Evolutionary conservation across 2,888 invertebrate species (phyloP).

Genomic region (Arctia plantaginis): DNA sequence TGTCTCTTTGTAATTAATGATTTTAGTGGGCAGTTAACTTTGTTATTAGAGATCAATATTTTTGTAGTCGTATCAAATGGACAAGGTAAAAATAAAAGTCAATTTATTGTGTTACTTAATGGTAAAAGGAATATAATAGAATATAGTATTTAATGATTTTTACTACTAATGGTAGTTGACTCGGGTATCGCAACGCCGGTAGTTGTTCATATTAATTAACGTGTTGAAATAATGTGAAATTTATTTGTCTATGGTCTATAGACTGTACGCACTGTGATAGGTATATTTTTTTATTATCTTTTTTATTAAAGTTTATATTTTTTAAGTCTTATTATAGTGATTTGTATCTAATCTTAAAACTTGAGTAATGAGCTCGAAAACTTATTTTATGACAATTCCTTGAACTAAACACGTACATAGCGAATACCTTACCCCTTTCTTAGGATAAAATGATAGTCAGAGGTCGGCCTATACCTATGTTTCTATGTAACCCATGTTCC

Average conservation of each 20-base stretch:
- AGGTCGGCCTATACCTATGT: not conserved
- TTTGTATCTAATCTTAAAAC: not conserved
- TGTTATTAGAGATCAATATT: not conserved
- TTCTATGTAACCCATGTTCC: not conserved
- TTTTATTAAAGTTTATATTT: not conserved
- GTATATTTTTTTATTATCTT: not conserved
- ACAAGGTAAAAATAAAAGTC: not conserved
- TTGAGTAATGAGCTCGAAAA: too few relatives aligned
- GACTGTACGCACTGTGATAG: not conserved
- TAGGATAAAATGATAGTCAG: not conserved
- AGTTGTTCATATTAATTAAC: not conserved
- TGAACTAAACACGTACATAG: too few relatives aligned
- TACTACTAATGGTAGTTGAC: not conserved
- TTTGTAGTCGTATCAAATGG: not conserved
- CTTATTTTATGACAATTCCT: too few relatives aligned
- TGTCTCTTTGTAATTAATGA: conserved; percentile 27
- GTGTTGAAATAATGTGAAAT: not conserved
- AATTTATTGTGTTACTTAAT: not conserved
- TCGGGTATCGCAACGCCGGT: not conserved
- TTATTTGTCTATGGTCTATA: too few relatives aligned
- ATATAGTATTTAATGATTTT: not conserved
- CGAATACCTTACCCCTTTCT: not conserved
- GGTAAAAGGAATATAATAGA: not conserved
- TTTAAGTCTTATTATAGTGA: not conserved
- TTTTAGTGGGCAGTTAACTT: conserved; percentile 21